Evolutionary conservation across 2,113 vertebrate genomes (phyloP).

Genomic region (Spizaetus ornatus): DNA sequence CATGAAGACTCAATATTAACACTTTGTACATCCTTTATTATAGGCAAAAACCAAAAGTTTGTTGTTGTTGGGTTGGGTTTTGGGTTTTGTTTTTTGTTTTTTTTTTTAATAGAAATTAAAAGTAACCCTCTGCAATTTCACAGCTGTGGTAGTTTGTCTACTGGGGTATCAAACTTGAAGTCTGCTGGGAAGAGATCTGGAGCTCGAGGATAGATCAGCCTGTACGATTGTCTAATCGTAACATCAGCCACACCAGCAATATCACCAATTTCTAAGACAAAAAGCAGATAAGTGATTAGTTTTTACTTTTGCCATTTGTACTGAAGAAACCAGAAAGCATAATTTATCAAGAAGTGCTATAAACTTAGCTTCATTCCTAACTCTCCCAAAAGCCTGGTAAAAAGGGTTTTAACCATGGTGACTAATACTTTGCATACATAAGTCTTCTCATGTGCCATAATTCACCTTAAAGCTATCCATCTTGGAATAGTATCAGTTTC

Average conservation of each 20-base stretch:
- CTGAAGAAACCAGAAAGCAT: background rate
- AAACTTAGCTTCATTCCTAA: background rate
- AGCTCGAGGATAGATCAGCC: constrained; percentile 96
- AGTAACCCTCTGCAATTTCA: constrained; percentile 64
- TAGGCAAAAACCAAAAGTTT: constrained; percentile 56
- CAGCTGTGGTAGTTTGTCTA: constrained; percentile 96
- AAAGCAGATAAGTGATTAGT: background rate
- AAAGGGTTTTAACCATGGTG: background rate
- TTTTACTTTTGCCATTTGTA: background rate
- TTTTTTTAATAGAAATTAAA: background rate
- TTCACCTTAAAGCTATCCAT: background rate
- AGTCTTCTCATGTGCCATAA: background rate
- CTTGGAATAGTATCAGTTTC: background rate
- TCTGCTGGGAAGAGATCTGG: constrained; percentile 96
- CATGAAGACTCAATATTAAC: constrained; percentile 68
- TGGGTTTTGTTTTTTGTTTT: background rate
- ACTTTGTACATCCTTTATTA: constrained; percentile 61
- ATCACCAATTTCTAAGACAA: constrained; percentile 91
- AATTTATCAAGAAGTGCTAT: background rate
- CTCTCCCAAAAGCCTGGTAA: background rate
- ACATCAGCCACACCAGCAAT: constrained; percentile 99
- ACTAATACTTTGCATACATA: background rate
- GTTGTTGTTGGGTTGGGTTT: background rate
- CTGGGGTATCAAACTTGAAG: constrained; percentile 98
- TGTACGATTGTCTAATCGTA: constrained; percentile 95